These are phyloP conservation scores for Phytoseiulus persimilis DNA, from an alignment of 2,888 invertebrate species.

Conservation along the genomic window DNA sequence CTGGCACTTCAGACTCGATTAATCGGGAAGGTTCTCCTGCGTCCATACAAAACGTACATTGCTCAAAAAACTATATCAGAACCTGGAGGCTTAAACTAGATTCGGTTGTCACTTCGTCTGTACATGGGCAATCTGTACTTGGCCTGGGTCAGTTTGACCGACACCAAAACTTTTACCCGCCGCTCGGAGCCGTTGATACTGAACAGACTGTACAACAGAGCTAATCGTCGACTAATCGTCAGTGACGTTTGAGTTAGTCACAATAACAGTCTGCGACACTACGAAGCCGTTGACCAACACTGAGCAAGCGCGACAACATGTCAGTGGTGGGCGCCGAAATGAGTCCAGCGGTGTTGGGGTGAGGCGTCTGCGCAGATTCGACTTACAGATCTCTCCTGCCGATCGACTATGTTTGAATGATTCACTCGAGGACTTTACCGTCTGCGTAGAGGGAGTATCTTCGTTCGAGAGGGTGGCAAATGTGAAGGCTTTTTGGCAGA, in stretches of 20 bases:
- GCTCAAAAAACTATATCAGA: neutral
- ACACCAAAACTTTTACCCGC: neutral
- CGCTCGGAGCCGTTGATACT: no score
- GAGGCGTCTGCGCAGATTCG: neutral
- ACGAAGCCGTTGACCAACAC: neutral
- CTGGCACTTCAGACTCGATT: neutral
- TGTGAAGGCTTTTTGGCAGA: neutral
- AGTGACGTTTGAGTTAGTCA: neutral
- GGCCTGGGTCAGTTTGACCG: neutral
- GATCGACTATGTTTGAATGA: neutral
- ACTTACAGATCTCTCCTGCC: neutral
- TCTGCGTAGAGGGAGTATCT: neutral
- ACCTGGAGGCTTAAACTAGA: neutral
- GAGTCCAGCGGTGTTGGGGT: neutral
- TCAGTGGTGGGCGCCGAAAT: neutral
- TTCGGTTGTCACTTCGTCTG: neutral
- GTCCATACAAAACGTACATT: neutral
- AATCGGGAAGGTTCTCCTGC: neutral
- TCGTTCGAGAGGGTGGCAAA: neutral
- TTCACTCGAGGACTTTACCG: neutral
- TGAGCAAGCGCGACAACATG: slow-evolving; percentile 14
- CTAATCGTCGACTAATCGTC: neutral
- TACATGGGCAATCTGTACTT: neutral
- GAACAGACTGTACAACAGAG: no score
- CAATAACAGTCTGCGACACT: neutral